Conservation (phyloP, 2,113 vertebrate species). For the Uropsilus gracilis region DNA sequence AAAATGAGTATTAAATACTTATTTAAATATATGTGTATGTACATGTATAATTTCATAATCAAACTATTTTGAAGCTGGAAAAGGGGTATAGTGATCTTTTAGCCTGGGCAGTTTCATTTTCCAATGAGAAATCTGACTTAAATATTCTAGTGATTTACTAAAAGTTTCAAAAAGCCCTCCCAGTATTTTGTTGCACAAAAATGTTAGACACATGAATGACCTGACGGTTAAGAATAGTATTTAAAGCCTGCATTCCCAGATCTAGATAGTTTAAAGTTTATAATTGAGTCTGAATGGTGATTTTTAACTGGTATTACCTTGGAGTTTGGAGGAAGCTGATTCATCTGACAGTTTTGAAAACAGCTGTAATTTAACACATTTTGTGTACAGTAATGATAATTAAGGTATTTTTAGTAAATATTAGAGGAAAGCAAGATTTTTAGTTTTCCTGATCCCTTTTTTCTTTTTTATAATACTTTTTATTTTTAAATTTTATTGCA, state of each 20-base stretch:
- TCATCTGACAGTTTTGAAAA: constrained; percentile 21
- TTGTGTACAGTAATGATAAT: constrained; percentile 21
- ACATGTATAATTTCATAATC: not conserved
- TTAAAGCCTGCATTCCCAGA: constrained; percentile 28
- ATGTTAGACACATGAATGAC: not conserved
- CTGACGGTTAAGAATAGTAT: constrained; percentile 9
- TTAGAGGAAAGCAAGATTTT: not conserved
- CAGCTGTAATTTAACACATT: not conserved
- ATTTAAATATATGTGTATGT: not conserved
- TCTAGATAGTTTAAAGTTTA: constrained; percentile 31
- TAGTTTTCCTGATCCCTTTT: constrained; percentile 13
- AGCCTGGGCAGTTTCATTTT: not conserved
- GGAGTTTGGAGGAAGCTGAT: not conserved
- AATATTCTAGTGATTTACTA: not conserved
- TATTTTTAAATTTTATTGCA: too few relatives aligned
- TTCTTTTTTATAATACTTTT: too few relatives aligned
- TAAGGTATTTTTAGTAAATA: constrained; percentile 48
- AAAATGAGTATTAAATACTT: not conserved
- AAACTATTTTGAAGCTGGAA: constrained; percentile 32
- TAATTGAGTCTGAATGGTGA: not conserved
- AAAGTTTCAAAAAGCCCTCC: not conserved
- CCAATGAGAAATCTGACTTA: not conserved
- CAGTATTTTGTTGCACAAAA: constrained; percentile 1
- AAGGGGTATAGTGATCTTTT: not conserved
- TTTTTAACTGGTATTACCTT: not conserved